Conservation (phyloP, 2,113 vertebrate species). For the Atlantisia rogersi region DNA sequence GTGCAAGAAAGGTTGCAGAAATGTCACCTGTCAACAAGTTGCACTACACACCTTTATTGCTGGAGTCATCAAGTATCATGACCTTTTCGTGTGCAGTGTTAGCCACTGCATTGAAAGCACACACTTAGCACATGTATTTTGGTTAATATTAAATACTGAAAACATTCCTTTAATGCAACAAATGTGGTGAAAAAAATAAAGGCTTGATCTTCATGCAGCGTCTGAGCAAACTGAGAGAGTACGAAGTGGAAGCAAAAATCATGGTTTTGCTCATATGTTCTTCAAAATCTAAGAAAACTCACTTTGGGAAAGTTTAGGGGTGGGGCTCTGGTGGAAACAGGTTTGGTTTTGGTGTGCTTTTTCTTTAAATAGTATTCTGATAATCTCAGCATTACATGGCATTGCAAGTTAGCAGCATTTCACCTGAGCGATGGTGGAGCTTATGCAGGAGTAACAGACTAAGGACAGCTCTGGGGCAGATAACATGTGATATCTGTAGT, state of each 20-base stretch:
- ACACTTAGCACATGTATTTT: not conserved
- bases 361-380: not conserved
- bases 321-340: not conserved
- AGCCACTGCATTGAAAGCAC: not conserved
- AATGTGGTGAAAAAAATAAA: not conserved
- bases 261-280: fast-evolving
- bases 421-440: not conserved
- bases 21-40: conserved; percentile 18
- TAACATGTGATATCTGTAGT: fast-evolving
- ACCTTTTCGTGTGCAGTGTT: not conserved
- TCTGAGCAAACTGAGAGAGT: not conserved
- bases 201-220: not conserved
- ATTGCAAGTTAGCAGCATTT: not conserved
- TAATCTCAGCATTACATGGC: not conserved
- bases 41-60: not conserved
- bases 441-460: not conserved
- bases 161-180: not conserved
- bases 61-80: not conserved
- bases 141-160: not conserved
- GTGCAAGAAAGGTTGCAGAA: conserved; percentile 25
- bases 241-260: not conserved
- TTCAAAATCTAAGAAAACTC: not conserved
- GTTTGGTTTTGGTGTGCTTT: too few relatives aligned
- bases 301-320: not conserved
- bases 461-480: not conserved